Base-by-base conservation (phyloP, 2,888 invertebrate genomes). In the Hedya salicella region DNA sequence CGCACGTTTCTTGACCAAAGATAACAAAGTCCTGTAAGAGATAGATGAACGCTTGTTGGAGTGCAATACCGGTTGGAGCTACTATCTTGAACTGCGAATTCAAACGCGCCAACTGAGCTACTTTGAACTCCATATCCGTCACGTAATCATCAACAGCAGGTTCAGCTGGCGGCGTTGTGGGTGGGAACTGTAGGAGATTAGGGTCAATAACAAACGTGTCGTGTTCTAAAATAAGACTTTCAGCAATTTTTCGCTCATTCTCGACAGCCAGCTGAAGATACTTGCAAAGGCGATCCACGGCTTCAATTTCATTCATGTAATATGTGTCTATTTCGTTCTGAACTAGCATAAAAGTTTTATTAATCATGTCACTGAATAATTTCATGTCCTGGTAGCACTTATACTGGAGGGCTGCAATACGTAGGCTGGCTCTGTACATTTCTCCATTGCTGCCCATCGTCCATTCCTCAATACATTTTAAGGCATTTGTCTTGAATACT, bases 401-500 rank as follows among this genome's bases (percentile, higher is more conserved):
- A 73, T 88, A 73, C 69, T 89, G 82, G 70, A 86, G 73, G 70
- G 81, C 87, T 30, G 76, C 69, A 62, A 93, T 75, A 52, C 94
- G 89, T 50, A 92, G 75, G 50, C 79, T 85, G 1, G 88, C 86
- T 69, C 95, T 85, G 65, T 83, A 88, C 74, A 89, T 86, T 85
- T 95, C 95, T 21, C 93, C 94, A 62, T 89, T 87, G 3, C 93
- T 78, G 9, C 92, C 94, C 78, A 90, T 89, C 16, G 84, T 83
- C 94, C 95, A 95, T 80, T 95, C 95, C 21, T 93, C 88, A 14
- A 94, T 77, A 71, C 89, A 91, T 76, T 87, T 91, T 14, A 90
- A 69, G 59, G 82, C 85, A 70, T 91, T 90, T 40, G 72, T 63
- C 74, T 87, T 91, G 68, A 86, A 93, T 48, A 78, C 78, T 78